Evolutionary conservation across 2,888 invertebrate genomes (phyloP), one percentile per base, ranked within the genome.

Genomic region (Globia sparganii): DNA sequence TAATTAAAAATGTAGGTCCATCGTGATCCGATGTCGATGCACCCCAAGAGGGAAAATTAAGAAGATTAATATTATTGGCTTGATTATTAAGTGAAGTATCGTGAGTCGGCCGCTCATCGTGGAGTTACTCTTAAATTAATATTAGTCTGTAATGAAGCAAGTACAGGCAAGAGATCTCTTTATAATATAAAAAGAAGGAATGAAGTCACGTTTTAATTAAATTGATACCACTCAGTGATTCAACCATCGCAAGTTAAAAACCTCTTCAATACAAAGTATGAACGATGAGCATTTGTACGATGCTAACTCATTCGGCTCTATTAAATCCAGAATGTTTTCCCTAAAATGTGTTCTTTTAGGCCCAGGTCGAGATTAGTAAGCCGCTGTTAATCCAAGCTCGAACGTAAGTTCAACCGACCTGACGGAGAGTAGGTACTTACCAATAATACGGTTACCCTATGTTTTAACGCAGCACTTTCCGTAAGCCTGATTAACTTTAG

Each of bases 1-100:
- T 77, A 76, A 83, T 85, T 81, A 83, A 83, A 82, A 83, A 72
- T 85, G 59, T 69, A 81, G 40, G 53, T 69, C 59, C 31, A 61
- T 49, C 68, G 64, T 34, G 62, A 72, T 46, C 18, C 49, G 53
- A 34, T 43, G 72, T 40, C 61, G 61, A 53, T 65, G 61, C 80
- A 62, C 25, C 37, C 53, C 37, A 15, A 34, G 65, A 66, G 73
- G 43, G 34, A 65, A 46, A 15, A 43, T 76, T 66, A 31, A 53
- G 31, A 46, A 81, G 59, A 76, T 76, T 66, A 61, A 65, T 65
- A 75, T 66, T 58, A 81, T 81, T 81, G 46, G 46, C 31, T 28
- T 74, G n/a, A 74, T 77, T 81, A 73, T 77, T 80, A 62, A 73
- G 21, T 76, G 40, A 75, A 64, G 46, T 64, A 28, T 53, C 25